Evolutionary conservation across 2,113 vertebrate genomes (phyloP).

Genomic region (Apodemus sylvaticus): DNA sequence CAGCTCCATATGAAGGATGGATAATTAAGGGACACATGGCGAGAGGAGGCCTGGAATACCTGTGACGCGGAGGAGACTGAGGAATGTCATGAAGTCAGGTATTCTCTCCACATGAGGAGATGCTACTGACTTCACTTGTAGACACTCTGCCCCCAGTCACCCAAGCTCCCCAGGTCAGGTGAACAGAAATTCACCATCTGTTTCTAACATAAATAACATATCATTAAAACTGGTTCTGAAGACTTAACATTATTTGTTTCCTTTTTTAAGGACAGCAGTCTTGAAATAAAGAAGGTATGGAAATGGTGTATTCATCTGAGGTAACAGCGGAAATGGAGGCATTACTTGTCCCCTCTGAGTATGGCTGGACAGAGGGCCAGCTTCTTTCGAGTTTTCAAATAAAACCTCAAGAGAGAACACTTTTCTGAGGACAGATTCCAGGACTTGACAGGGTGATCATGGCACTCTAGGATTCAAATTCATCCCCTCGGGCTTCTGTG

Average conservation of each 20-base stretch:
- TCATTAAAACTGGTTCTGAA: slow-evolving; percentile 18
- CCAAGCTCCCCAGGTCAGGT: not conserved
- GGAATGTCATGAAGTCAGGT: not conserved
- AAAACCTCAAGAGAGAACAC: not conserved
- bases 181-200: not conserved
- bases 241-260: not conserved
- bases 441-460: not conserved
- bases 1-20: not conserved
- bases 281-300: slow-evolving; percentile 2
- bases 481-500: not conserved
- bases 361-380: not conserved
- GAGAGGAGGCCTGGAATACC: not conserved
- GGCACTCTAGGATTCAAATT: not conserved
- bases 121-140: not conserved
- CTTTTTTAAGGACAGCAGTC: not conserved
- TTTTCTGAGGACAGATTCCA: not conserved
- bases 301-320: not conserved
- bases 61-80: not conserved
- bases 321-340: not conserved
- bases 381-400: not conserved
- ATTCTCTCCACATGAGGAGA: not conserved
- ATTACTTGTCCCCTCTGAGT: not conserved
- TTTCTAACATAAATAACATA: not conserved
- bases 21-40: not conserved
- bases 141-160: not conserved